These are phyloP conservation scores for Heteractis magnifica DNA, from an alignment of 92 coral and sea anemone species.

Conservation along the genomic window DNA sequence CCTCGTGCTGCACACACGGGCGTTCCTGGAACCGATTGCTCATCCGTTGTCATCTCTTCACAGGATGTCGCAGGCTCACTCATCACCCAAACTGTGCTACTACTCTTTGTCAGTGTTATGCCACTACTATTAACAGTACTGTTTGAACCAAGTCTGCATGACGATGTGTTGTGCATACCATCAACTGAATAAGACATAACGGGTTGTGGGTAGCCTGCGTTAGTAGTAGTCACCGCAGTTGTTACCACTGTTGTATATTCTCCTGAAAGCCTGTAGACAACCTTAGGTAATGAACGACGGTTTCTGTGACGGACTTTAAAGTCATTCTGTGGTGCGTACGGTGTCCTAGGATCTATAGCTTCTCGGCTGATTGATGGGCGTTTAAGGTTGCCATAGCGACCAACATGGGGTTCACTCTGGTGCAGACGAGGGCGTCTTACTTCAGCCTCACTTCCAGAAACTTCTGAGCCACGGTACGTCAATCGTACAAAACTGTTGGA, in stretches of 20 bases:
- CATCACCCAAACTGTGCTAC: constrained; percentile 77
- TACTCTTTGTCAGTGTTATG: constrained; percentile 48
- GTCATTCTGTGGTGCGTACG: constrained; percentile 88
- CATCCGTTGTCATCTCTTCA: constrained; percentile 79
- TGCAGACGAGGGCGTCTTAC: constrained; percentile 33
- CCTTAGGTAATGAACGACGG: constrained; percentile 59
- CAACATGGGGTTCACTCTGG: constrained; percentile 42
- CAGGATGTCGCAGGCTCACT: constrained; percentile 73
- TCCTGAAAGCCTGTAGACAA: constrained; percentile 78
- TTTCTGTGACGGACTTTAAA: constrained; percentile 68
- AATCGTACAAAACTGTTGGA: constrained; percentile 61
- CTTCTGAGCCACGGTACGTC: constrained; percentile 87
- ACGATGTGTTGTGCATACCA: constrained; percentile 27
- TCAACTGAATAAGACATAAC: constrained; percentile 16
- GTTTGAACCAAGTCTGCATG: constrained; percentile 41
- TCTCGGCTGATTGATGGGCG: constrained; percentile 64
- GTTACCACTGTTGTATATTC: constrained; percentile 67
- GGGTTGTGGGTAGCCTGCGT: constrained; percentile 14
- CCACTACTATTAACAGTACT: constrained; percentile 58
- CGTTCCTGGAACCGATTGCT: constrained; percentile 63
- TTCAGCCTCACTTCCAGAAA: constrained; percentile 65
- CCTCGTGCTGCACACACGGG: constrained; percentile 57
- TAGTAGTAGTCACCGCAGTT: constrained; percentile 44
- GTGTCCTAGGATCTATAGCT: constrained; percentile 65
- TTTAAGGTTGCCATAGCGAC: constrained; percentile 48